Evolutionary conservation across 2,797 vertebrate species (phyloP), one percentile per base, ranked within the genome.

Genomic region (Lepus townsendii): DNA sequence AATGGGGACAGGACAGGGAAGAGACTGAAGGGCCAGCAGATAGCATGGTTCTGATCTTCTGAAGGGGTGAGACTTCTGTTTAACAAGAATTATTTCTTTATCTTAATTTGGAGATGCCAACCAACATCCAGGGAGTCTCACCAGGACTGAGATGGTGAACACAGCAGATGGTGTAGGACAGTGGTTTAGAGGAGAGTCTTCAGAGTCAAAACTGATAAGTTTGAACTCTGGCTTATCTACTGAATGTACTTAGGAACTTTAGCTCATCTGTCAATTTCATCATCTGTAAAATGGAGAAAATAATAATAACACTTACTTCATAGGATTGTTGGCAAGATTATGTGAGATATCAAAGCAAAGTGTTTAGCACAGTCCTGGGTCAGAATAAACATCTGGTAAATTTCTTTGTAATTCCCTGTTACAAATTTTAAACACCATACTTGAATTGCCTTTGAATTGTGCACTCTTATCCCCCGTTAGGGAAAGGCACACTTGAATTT

Each of bases 261-360:
- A 82, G 63, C 80, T 92, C 38, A 76, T 68, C 8, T 14, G 77
- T 90, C 60, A 66, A 0, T 85, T 93, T 84, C 35, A 32, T 86
- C 50, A 71, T 72, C 68, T 83, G 20, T 62, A 79, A 87, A 90
- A 94, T 54, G 75, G 72, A 90, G 26, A 83, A 68, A 90, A 90
- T 47, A 69, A 26, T 54, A 93, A n/a, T 32, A 47, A 47, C 42
- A 47, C 42, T 16, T 72, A 14, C 62, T 84, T 80, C 9, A 71
- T 52, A 57, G 4, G 38, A 92, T 77, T 78, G 27, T 50, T 87
- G 26, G 86, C 63, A 87, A 79, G n/a, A 94, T 68, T 80, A 66
- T 79, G 78, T 22, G 24, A 30, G 63, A 12, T 71, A 85, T 35
- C 50, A 94, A 3, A 52, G 1, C 4, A 52, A 88, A 91, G 27